Conservation (phyloP, 2,888 invertebrate genomes). For the Pherbina coryleti region DNA sequence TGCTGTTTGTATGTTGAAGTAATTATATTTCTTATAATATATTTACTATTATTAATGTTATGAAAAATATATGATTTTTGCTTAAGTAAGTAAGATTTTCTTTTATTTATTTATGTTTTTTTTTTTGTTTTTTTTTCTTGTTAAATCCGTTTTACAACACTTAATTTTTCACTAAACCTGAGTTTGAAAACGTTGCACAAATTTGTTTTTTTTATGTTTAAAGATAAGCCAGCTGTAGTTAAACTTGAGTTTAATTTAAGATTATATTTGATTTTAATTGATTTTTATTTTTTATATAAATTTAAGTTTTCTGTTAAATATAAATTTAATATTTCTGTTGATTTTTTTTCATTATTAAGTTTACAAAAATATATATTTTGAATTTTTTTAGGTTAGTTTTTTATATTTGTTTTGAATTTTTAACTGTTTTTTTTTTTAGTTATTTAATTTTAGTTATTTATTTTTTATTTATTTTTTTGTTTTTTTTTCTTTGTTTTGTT, state of each 20-base stretch:
- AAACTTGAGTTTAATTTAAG: background rate
- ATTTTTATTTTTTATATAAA: slow-evolving; percentile 28
- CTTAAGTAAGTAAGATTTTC: background rate
- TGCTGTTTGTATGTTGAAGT: background rate
- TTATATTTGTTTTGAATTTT: slow-evolving; percentile 9
- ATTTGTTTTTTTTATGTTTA: slow-evolving; percentile 19
- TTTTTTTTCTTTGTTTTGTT: no score
- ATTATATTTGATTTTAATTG: slow-evolving; percentile 10
- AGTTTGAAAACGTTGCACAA: slow-evolving; percentile 34
- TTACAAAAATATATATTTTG: slow-evolving; percentile 29
- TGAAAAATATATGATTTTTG: background rate
- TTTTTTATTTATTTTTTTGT: no score
- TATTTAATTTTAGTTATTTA: no score
- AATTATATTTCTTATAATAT: background rate
- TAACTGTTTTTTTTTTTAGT: no score
- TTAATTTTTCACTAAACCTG: slow-evolving; percentile 22
- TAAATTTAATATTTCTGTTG: slow-evolving; percentile 4
- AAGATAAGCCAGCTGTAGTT: slow-evolving; percentile 7
- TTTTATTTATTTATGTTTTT: background rate
- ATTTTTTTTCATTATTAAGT: slow-evolving; percentile 18
- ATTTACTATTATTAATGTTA: background rate
- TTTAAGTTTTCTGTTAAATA: slow-evolving; percentile 26
- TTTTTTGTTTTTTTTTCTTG: background rate
- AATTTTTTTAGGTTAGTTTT: slow-evolving; percentile 6
- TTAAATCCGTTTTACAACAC: background rate